Percentiles rank a stretch among this genome's conserved stretches.
Evolutionary conservation across 2,888 invertebrate genomes (phyloP).

Genomic region (Epistrophella euchroma): DNA sequence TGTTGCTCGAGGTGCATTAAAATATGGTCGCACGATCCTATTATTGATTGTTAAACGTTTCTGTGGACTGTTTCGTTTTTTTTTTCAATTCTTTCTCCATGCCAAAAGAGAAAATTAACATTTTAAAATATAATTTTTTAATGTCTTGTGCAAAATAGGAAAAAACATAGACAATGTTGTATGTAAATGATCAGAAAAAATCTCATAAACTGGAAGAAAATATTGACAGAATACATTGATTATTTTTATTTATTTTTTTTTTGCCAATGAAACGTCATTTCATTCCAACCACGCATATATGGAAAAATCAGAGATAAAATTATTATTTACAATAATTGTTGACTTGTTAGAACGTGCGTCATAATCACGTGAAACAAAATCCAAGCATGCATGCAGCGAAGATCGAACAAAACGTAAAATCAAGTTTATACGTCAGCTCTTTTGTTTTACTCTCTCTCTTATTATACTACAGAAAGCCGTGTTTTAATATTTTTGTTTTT

Average conservation of each 20-base stretch:
- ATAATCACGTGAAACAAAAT: slow-evolving; percentile 26
- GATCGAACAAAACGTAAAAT: slow-evolving; percentile 10
- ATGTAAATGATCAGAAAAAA: slow-evolving; percentile 46
- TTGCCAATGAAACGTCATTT: slow-evolving; percentile 11
- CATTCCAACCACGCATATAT: neutral
- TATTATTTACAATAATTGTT: slow-evolving; percentile 26
- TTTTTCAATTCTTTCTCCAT: slow-evolving; percentile 26
- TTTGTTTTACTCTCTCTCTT: slow-evolving; percentile 24
- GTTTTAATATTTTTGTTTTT: neutral
- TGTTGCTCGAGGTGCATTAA: slow-evolving; percentile 42
- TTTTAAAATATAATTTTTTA: slow-evolving; percentile 19
- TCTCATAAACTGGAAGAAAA: slow-evolving; percentile 25
- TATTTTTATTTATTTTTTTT: neutral
- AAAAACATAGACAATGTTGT: slow-evolving; percentile 44
- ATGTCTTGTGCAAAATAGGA: neutral
- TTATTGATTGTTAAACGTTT: slow-evolving; percentile 57
- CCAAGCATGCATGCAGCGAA: neutral
- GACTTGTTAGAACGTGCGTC: slow-evolving; percentile 37
- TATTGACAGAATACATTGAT: neutral
- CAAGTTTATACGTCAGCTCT: slow-evolving; percentile 56
- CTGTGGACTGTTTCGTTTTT: slow-evolving; percentile 2
- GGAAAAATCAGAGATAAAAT: neutral
- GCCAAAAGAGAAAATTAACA: slow-evolving; percentile 3
- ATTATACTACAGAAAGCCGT: neutral
- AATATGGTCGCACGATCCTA: slow-evolving; percentile 48